These are phyloP conservation scores for Chlorops oryzae DNA, from an alignment of 1,140 invertebrate species.

Conservation along the genomic window DNA sequence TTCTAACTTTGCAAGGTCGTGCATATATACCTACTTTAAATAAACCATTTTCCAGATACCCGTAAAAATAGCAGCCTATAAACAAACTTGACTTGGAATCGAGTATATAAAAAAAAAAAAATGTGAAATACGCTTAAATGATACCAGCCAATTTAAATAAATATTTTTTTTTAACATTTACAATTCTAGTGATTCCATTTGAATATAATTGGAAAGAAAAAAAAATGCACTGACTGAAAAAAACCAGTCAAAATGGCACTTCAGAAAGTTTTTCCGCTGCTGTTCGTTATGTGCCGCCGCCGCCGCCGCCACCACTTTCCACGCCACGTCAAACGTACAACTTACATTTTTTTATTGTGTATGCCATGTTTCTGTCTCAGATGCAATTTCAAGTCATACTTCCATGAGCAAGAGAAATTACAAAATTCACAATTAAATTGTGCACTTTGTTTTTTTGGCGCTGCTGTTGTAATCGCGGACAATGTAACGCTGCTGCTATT, in stretches of 20 bases:
- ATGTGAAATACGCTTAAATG: too few relatives aligned
- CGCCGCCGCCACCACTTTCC: background rate
- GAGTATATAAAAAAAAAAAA: too few relatives aligned
- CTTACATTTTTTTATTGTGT: slow-evolving; percentile 43
- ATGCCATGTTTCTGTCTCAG: slow-evolving; percentile 45
- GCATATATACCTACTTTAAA: too few relatives aligned
- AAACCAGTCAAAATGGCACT: background rate
- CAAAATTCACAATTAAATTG: slow-evolving; percentile 45
- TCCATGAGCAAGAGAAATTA: slow-evolving; percentile 42
- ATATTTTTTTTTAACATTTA: too few relatives aligned
- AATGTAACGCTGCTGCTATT: slow-evolving; percentile 2
- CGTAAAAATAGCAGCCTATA: too few relatives aligned
- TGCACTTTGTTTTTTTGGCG: slow-evolving; percentile 30
- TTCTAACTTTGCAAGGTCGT: too few relatives aligned
- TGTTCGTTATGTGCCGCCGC: background rate
- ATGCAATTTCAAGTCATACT: slow-evolving; percentile 44
- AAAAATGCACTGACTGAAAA: background rate
- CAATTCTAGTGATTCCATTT: too few relatives aligned
- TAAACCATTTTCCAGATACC: too few relatives aligned
- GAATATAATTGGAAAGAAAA: background rate
- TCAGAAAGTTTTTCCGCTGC: background rate
- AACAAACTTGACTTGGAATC: too few relatives aligned
- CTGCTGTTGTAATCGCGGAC: slow-evolving; percentile 5
- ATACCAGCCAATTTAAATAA: too few relatives aligned
- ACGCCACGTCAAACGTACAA: too few relatives aligned